Percentiles rank a stretch among this genome's conserved stretches.
Evolutionary conservation across 2,797 vertebrate genomes (phyloP).

Genomic region (Kryptopterus vitreolus): DNA sequence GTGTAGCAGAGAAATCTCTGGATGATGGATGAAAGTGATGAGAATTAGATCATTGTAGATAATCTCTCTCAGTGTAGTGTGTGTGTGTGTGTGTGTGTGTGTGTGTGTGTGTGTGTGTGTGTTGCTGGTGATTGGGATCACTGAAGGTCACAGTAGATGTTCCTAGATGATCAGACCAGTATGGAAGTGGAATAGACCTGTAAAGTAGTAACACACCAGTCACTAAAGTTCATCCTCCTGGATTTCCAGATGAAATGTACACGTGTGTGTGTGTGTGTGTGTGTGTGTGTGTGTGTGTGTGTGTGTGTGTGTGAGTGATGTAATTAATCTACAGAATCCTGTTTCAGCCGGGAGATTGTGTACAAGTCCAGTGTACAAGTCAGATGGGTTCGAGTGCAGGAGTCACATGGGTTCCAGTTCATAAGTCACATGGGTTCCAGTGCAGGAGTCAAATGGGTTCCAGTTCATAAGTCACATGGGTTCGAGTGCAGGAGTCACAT

Average conservation of each 20-base stretch:
- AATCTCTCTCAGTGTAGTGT: background rate
- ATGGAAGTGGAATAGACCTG: conserved; percentile 28
- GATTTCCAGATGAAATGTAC: no score
- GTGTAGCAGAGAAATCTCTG: background rate
- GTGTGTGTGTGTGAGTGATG: no score
- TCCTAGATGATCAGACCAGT: conserved; percentile 34
- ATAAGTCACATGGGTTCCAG: no score
- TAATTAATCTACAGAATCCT: no score
- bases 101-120: background rate
- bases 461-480: no score
- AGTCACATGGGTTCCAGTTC: no score
- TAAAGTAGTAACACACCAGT: conserved; percentile 27
- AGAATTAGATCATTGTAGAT: background rate
- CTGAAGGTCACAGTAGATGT: conserved; percentile 27
- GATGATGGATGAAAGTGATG: background rate
- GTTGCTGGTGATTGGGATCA: conserved; percentile 16
- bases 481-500: no score
- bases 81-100: conserved; percentile 25
- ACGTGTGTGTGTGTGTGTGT: no score
- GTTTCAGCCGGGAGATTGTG: no score
- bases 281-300: no score
- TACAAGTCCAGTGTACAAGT: no score
- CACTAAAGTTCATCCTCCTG: conserved; percentile 8
- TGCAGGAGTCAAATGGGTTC: background rate
- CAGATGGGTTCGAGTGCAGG: no score